These are phyloP conservation scores for Bufo bufo DNA, from an alignment of 2,113 vertebrate genomes.

Conservation along the genomic window DNA sequence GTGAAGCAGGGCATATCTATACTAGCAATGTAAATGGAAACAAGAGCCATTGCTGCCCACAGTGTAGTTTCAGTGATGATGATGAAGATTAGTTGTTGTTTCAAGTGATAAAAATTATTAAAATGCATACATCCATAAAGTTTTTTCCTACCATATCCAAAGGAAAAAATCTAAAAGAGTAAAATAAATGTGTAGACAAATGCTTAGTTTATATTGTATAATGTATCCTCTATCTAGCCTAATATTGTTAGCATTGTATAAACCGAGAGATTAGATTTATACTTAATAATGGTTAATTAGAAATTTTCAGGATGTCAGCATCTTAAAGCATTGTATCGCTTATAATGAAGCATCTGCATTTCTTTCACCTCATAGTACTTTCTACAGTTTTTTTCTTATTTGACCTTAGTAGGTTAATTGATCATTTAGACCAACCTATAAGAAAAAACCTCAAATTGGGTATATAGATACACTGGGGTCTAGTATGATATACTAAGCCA, in stretches of 20 bases:
- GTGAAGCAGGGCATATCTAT: constrained; percentile 40
- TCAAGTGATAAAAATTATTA: neutral
- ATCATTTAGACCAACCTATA: no score
- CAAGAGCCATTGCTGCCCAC: neutral
- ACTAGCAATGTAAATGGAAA: neutral
- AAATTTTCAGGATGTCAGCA: no score
- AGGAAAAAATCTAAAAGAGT: neutral
- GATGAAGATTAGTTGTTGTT: neutral
- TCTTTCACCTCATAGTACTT: no score
- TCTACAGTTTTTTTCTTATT: no score
- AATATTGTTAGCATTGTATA: neutral
- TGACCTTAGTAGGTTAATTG: no score
- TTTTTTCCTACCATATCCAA: neutral
- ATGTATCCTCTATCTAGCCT: neutral
- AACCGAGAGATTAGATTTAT: neutral
- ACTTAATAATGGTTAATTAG: neutral
- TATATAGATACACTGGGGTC: no score
- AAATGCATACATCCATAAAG: neutral
- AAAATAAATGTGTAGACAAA: neutral
- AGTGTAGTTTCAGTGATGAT: constrained; percentile 2
- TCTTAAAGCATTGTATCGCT: no score
- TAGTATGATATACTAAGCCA: no score
- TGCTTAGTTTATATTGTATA: neutral
- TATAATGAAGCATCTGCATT: no score
- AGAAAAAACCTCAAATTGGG: no score